phyloP scores from a whole-genome alignment of 2,113 vertebrate genomes.

The Alexandromys fortis region DNA sequence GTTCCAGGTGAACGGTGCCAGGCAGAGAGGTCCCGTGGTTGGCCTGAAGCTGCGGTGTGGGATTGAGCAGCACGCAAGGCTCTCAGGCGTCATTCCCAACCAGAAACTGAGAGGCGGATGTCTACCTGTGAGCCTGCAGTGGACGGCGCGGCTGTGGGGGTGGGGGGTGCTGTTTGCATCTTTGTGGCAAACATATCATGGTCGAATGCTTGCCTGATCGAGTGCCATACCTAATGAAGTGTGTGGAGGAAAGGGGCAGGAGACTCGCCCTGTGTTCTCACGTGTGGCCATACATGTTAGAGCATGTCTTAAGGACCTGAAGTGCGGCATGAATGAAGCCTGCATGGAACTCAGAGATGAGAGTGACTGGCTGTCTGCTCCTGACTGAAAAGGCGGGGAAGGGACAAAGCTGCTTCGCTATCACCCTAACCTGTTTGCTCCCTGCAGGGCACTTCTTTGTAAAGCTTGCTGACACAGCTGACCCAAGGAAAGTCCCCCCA shows the following conservation, averaged over 20 bases:
- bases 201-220: no score
- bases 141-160: neutral
- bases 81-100: neutral
- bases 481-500: neutral
- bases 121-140: neutral
- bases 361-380: neutral
- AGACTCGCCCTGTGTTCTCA: neutral
- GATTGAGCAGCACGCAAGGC: accelerated
- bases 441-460: accelerated
- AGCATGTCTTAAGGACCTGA: neutral
- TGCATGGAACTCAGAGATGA: neutral
- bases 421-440: no score
- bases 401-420: accelerated
- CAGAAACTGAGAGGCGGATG: neutral
- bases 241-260: accelerated
- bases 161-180: neutral
- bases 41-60: neutral
- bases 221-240: no score
- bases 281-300: neutral
- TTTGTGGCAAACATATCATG: neutral
- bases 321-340: neutral
- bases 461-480: neutral
- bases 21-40: neutral
- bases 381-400: neutral
- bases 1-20: neutral